phyloP scores from a whole-genome alignment of 2,113 vertebrate genomes.

The Ovibos moschatus region DNA sequence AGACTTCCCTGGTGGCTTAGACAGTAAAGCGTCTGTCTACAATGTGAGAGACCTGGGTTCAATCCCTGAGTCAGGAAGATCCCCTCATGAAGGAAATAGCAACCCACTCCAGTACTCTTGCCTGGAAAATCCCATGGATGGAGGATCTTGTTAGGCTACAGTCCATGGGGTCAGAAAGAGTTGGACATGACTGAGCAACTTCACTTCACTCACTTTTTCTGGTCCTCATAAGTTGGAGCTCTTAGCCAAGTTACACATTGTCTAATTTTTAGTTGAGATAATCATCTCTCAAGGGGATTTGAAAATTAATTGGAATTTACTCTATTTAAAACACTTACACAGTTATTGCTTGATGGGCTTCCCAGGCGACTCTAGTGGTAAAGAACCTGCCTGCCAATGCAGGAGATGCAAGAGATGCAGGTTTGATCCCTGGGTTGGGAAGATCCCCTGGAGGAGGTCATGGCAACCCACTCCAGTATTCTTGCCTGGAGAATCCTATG shows the following conservation, averaged over 20 bases:
- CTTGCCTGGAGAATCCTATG: not conserved
- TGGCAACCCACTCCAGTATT: not conserved
- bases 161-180: fast-evolving
- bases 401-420: fast-evolving
- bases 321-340: not conserved
- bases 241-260: not conserved
- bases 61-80: not conserved
- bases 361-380: not conserved
- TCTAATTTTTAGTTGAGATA: not conserved
- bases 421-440: not conserved
- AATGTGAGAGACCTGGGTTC: fast-evolving
- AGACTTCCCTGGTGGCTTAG: not conserved
- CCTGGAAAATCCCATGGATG: not conserved
- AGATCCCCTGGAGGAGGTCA: not conserved
- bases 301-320: not conserved
- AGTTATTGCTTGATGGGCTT: not conserved
- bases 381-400: not conserved
- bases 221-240: not conserved
- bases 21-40: not conserved
- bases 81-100: not conserved
- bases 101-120: not conserved
- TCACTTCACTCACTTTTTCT: not conserved
- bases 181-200: not conserved
- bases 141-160: not conserved
- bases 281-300: not conserved